These are phyloP conservation scores for Protodeltote pygarga DNA, from an alignment of 2,888 invertebrate genomes.

Conservation along the genomic window DNA sequence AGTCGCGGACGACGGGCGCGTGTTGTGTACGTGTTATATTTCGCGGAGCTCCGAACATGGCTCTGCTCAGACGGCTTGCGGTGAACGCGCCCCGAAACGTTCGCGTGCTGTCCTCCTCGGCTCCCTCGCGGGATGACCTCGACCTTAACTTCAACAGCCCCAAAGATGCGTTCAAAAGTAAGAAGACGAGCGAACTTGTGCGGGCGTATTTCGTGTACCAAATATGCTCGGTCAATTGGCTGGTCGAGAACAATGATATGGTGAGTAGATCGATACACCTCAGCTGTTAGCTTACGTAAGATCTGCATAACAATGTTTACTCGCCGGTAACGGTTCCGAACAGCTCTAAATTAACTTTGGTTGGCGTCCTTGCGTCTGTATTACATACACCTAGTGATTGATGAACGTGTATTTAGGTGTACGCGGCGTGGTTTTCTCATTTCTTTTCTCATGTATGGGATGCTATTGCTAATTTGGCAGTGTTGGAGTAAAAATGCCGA, in stretches of 20 bases:
- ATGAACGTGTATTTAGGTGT: slow-evolving; percentile 40
- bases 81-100: slow-evolving; percentile 71
- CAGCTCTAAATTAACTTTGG: slow-evolving; percentile 58
- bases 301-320: slow-evolving; percentile 57
- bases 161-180: slow-evolving; percentile 97
- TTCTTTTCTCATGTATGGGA: slow-evolving; percentile 36
- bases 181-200: slow-evolving; percentile 96
- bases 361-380: slow-evolving; percentile 55
- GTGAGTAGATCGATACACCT: slow-evolving; percentile 86
- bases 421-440: slow-evolving; percentile 37
- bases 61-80: slow-evolving; percentile 79
- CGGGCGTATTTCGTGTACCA: slow-evolving; percentile 97
- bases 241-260: slow-evolving; percentile 97
- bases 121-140: slow-evolving; percentile 88
- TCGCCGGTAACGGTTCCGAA: slow-evolving; percentile 60
- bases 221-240: slow-evolving; percentile 94
- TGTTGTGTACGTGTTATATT: slow-evolving; percentile 64
- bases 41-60: slow-evolving; percentile 75
- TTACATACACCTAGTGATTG: slow-evolving; percentile 44
- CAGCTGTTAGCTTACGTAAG: slow-evolving; percentile 76
- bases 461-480: slow-evolving; percentile 39
- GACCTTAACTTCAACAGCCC: slow-evolving; percentile 96
- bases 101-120: slow-evolving; percentile 67
- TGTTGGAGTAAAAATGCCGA: slow-evolving; percentile 19
- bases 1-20: slow-evolving; percentile 69